Base-by-base conservation (phyloP, 2,113 vertebrate species). In the Athene cunicularia region DNA sequence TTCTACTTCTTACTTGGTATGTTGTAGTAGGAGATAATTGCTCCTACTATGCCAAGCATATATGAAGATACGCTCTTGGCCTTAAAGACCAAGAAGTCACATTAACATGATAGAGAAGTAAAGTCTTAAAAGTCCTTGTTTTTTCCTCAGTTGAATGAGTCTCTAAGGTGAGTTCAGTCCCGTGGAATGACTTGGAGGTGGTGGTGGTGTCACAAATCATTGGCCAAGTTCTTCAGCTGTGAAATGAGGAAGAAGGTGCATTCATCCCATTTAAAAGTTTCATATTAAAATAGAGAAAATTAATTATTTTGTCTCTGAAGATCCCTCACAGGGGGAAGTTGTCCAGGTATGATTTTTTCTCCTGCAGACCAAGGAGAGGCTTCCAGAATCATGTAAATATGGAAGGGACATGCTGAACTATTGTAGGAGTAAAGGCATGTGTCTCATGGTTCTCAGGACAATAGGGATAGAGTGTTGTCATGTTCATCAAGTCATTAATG, bases 101-200 rank as follows among this genome's bases (percentile, higher is more conserved):
- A 5, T 86, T 70, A 84, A 60, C 18, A 19, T 37, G 35, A 52
- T 64, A 21, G 58, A 80, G 88, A 53, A 80, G 15, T 32, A 24
- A 91, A 55, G 16, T 35, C 45, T 39, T 62, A 49, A 43, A 94
- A 64, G 39, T 66, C 28, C 16, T 75, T 84, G 13, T 14, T 93
- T 81, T 62, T 58, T 22, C 15, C 11, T 85, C n/a, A 47, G 0
- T 50, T 0, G 0, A 70, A n/a, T 52, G 30, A 5, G 3, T 73
- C 26, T 87, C 9, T 59, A 82, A 28, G 10, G 59, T 77, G 8
- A 77, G 21, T 82, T 85, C 49, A 63, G 20, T 94, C 26, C 53
- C 63, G 64, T 81, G 27, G 55, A 86, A 37, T 66, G 8, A 71
- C 28, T 71, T 87, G 59, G 26, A 84, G 32, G 17, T 53, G 17